Conservation (phyloP, 2,113 vertebrate species). For the Camelus dromedarius region DNA sequence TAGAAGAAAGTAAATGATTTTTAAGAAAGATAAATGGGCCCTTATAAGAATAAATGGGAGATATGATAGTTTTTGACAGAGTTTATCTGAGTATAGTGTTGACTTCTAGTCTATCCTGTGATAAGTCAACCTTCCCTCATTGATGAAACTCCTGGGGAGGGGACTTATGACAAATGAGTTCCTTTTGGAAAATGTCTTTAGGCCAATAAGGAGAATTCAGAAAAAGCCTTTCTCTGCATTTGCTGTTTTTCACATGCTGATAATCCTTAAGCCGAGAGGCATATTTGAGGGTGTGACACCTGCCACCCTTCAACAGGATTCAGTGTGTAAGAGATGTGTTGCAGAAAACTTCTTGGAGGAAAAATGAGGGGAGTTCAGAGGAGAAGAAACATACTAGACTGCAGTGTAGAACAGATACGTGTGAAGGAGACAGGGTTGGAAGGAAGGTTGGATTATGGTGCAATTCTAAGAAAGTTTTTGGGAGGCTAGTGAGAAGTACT, state of each 20-base stretch:
- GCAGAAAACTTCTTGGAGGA: neutral
- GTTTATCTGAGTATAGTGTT: neutral
- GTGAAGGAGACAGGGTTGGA: neutral
- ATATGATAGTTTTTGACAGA: neutral
- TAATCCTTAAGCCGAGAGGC: neutral
- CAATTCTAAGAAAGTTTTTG: neutral
- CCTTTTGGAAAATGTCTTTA: neutral
- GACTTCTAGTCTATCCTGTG: neutral
- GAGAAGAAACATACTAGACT: neutral
- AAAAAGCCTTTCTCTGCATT: neutral
- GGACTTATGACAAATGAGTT: neutral
- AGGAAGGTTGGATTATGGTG: neutral
- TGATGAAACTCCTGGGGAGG: neutral
- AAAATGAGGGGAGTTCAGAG: neutral
- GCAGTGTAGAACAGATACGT: neutral
- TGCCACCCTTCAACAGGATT: neutral
- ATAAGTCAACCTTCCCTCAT: neutral
- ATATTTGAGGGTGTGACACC: neutral
- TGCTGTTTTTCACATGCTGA: neutral
- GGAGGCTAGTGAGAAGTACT: neutral
- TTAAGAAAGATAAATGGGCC: neutral
- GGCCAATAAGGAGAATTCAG: neutral
- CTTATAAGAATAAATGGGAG: neutral
- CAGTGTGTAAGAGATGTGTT: neutral
- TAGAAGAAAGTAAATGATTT: neutral